A percentile compares a stretch with the other conserved stretches of the same genome.
Conservation (phyloP, 2,113 vertebrate genomes). For the Charina bottae region DNA sequence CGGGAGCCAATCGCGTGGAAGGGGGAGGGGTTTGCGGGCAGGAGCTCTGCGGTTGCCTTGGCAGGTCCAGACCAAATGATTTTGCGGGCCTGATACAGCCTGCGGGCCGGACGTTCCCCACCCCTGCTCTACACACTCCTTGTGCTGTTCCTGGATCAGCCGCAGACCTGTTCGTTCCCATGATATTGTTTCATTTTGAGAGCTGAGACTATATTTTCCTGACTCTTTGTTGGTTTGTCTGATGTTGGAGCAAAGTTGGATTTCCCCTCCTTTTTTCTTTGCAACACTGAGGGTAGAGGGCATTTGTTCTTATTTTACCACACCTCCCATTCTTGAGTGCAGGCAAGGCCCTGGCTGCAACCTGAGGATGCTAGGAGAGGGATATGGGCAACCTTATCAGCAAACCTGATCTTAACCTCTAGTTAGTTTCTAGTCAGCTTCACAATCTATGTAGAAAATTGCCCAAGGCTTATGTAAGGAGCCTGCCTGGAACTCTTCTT, state of each 20-base stretch:
- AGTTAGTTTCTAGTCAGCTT: background rate
- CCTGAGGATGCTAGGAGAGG: background rate
- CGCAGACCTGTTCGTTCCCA: background rate
- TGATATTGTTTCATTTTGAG: background rate
- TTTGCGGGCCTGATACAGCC: no score
- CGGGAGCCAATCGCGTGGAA: no score
- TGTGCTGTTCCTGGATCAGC: background rate
- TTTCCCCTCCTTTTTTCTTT: background rate
- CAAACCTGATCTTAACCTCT: background rate
- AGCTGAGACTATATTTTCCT: background rate
- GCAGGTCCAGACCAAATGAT: no score
- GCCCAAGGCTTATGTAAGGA: background rate
- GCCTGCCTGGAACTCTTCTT: background rate
- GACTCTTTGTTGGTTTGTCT: background rate
- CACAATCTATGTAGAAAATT: background rate
- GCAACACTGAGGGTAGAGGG: background rate
- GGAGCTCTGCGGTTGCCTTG: no score
- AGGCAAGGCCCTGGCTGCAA: background rate
- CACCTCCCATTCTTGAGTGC: background rate
- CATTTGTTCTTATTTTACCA: background rate
- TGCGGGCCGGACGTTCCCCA: no score
- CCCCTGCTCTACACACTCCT: background rate
- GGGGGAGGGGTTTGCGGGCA: no score
- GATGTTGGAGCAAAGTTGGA: background rate
- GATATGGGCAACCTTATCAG: background rate